A percentile compares a stretch with the other conserved stretches of the same genome.
These are phyloP conservation scores for Dryas iulia DNA, from an alignment of 1,140 invertebrate genomes.

Conservation along the genomic window DNA sequence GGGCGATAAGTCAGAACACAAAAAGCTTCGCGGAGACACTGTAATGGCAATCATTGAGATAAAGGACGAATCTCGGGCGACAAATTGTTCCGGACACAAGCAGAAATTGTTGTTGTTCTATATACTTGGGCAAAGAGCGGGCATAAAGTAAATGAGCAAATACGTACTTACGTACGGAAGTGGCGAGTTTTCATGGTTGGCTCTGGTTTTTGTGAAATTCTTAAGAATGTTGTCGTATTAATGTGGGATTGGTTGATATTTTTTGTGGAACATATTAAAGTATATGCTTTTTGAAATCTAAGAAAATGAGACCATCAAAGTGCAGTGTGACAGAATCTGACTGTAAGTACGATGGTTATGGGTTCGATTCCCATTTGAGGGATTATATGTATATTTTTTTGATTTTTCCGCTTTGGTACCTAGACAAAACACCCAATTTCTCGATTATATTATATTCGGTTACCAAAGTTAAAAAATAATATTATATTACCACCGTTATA, in stretches of 20 bases:
- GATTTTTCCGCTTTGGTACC: no score
- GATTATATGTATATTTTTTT: no score
- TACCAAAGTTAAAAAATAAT: no score
- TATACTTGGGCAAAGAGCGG: not conserved
- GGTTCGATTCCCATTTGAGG: no score
- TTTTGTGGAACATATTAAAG: no score
- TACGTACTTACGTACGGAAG: not conserved
- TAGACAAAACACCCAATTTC: no score
- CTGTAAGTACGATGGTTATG: no score
- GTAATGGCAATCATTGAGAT: slow-evolving; percentile 4
- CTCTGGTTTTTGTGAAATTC: not conserved
- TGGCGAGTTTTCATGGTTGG: not conserved
- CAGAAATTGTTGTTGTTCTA: not conserved
- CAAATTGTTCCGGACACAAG: slow-evolving; percentile 1
- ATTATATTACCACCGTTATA: no score
- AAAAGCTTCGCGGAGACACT: slow-evolving; percentile 2
- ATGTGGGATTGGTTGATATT: not conserved
- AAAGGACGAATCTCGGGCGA: slow-evolving; percentile 10
- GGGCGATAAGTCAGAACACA: slow-evolving; percentile 8
- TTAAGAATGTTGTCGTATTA: not conserved
- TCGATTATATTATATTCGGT: no score
- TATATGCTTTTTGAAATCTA: no score
- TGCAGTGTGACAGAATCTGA: no score
- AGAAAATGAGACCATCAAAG: no score
- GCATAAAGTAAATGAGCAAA: not conserved